These are phyloP conservation scores for Nebria ingens DNA, from an alignment of 1,140 invertebrate genomes.

Conservation along the genomic window DNA sequence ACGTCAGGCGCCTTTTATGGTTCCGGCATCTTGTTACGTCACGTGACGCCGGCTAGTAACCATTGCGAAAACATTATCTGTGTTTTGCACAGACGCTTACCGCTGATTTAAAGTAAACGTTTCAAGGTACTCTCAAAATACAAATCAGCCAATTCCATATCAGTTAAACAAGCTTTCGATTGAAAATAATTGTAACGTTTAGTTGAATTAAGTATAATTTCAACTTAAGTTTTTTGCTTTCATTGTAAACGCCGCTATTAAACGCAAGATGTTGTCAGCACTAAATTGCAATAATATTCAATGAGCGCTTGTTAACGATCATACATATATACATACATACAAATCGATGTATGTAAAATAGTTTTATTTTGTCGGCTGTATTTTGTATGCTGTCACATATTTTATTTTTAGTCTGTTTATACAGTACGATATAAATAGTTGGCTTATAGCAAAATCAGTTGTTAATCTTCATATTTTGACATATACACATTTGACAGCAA, in stretches of 20 bases:
- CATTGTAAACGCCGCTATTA: too few relatives aligned
- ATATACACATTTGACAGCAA: background rate
- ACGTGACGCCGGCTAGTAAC: background rate
- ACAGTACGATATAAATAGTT: background rate
- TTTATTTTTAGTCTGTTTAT: slow-evolving; percentile 9
- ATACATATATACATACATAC: background rate
- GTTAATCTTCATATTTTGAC: slow-evolving; percentile 3
- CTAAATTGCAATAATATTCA: background rate
- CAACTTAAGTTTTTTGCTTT: too few relatives aligned
- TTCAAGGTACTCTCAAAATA: too few relatives aligned
- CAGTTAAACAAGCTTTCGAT: too few relatives aligned
- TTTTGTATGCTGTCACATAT: background rate
- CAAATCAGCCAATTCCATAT: too few relatives aligned
- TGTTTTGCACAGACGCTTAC: background rate
- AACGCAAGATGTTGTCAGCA: background rate
- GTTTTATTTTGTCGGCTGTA: slow-evolving; percentile 5
- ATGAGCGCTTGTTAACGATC: background rate
- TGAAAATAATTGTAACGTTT: too few relatives aligned
- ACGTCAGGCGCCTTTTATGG: slow-evolving; percentile 7
- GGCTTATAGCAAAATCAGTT: background rate
- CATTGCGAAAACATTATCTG: slow-evolving; percentile 4
- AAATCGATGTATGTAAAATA: too few relatives aligned
- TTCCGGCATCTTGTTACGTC: slow-evolving; percentile 6
- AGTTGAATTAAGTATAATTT: too few relatives aligned
- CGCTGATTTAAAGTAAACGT: too few relatives aligned